These are phyloP conservation scores for Acrossocheilus fasciatus DNA, from an alignment of 2,797 vertebrate species.

Conservation along the genomic window DNA sequence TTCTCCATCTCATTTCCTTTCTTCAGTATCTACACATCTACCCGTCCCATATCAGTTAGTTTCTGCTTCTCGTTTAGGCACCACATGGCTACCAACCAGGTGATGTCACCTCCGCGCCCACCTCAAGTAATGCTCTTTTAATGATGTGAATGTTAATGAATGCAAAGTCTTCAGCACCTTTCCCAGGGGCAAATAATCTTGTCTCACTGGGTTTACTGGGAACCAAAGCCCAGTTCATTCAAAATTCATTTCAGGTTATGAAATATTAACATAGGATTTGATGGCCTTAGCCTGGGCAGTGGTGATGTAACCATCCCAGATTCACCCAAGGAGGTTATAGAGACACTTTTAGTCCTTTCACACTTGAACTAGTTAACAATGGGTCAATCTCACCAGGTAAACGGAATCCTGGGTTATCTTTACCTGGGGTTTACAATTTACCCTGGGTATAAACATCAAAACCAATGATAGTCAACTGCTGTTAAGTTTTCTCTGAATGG, in stretches of 20 bases:
- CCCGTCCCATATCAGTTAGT: neutral
- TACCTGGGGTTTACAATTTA: neutral
- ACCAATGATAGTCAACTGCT: neutral
- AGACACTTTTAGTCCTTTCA: neutral
- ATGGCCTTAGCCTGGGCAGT: slow-evolving; percentile 46
- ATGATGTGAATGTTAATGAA: slow-evolving; percentile 49
- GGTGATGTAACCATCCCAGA: slow-evolving; percentile 49
- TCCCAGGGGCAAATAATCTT: slow-evolving; percentile 25
- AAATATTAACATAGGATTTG: slow-evolving; percentile 63
- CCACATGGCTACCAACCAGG: neutral
- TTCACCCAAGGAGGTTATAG: slow-evolving; percentile 1
- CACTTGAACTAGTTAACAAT: neutral
- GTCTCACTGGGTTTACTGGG: slow-evolving; percentile 47
- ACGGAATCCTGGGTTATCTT: neutral
- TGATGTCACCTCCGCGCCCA: slow-evolving; percentile 7
- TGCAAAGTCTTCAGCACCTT: slow-evolving; percentile 34
- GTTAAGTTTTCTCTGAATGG: neutral
- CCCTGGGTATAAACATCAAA: neutral
- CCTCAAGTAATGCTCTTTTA: slow-evolving; percentile 24
- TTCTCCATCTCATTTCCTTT: slow-evolving; percentile 41
- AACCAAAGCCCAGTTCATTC: slow-evolving; percentile 43
- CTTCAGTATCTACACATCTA: slow-evolving; percentile 41
- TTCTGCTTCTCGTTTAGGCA: slow-evolving; percentile 19
- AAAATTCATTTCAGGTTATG: slow-evolving; percentile 57
- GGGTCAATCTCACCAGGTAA: neutral